Conservation (phyloP, 2,113 vertebrate genomes). For the Myocastor coypus region DNA sequence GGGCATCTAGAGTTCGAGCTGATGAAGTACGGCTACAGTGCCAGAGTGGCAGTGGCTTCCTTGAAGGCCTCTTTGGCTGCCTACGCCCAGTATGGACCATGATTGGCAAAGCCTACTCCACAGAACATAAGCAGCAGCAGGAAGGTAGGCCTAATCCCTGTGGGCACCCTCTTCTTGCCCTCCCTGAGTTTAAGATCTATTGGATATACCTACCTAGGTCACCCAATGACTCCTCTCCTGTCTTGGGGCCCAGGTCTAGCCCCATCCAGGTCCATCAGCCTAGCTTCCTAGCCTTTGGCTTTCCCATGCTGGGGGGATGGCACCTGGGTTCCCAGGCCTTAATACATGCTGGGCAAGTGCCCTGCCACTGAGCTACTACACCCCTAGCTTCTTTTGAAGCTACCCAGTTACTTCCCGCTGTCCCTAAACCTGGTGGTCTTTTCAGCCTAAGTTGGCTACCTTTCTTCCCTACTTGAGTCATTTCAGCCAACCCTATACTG, state of each 20-base stretch:
- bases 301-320: neutral
- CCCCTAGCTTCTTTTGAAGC: neutral
- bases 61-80: conserved; percentile 96
- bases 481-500: neutral
- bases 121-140: conserved; percentile 94
- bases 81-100: conserved; percentile 96
- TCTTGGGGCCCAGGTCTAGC: too few relatives aligned
- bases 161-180: neutral
- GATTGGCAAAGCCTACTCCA: conserved; percentile 97
- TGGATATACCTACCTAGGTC: neutral
- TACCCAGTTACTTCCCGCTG: neutral
- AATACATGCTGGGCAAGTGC: neutral
- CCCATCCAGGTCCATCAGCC: neutral
- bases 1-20: conserved; percentile 81
- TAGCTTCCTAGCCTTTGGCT: neutral
- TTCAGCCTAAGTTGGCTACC: neutral
- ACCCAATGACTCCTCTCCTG: too few relatives aligned
- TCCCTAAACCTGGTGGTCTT: neutral
- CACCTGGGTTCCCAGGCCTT: neutral
- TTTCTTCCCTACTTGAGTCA: neutral
- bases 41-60: conserved; percentile 92
- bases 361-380: neutral
- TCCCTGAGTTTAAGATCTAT: neutral
- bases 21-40: conserved; percentile 90
- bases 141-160: conserved; percentile 88